Conservation (phyloP, 1,140 invertebrate species). For the Samia ricini region DNA sequence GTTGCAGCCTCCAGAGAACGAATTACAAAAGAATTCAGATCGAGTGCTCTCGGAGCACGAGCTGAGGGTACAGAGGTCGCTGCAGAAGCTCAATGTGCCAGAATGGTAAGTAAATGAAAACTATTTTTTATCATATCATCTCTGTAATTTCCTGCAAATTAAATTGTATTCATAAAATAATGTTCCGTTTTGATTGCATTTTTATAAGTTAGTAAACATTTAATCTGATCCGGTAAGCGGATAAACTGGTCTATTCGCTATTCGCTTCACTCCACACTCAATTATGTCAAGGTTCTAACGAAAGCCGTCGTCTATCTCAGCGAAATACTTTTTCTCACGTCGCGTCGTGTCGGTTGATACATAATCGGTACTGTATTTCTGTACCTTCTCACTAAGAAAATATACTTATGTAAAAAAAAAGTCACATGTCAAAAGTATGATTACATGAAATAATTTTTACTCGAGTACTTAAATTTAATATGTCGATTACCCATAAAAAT, state of each 20-base stretch:
- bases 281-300: conserved; percentile 24
- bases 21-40: conserved; percentile 90
- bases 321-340: background rate
- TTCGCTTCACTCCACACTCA: conserved; percentile 14
- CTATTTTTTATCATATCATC: background rate
- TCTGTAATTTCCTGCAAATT: background rate
- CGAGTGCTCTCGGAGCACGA: conserved; percentile 93
- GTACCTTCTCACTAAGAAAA: too few relatives aligned
- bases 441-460: too few relatives aligned
- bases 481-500: too few relatives aligned
- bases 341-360: background rate
- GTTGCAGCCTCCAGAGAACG: conserved; percentile 93
- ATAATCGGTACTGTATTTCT: background rate
- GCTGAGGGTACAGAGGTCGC: conserved; percentile 92
- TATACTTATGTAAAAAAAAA: too few relatives aligned
- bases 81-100: conserved; percentile 95
- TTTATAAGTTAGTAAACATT: background rate
- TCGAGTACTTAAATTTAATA: too few relatives aligned
- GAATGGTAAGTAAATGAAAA: conserved; percentile 84
- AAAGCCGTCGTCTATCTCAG: conserved; percentile 18
- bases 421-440: too few relatives aligned
- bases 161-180: background rate
- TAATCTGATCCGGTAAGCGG: background rate
- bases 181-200: background rate
- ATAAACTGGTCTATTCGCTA: conserved; percentile 2